Evolutionary conservation across 2,888 invertebrate genomes (phyloP).

Genomic region (Merodon equestris): DNA sequence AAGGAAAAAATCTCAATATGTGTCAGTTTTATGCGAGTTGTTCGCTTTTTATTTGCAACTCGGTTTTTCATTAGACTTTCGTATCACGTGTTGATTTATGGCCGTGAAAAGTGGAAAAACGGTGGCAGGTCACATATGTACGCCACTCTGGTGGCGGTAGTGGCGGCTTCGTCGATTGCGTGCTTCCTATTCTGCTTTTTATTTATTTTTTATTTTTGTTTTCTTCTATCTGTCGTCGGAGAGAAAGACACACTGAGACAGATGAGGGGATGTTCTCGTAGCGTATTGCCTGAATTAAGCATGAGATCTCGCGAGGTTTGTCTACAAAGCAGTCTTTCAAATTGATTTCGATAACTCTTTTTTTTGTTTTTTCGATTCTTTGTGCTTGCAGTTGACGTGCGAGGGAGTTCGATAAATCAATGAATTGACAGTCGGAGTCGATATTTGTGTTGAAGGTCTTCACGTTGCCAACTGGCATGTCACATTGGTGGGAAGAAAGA

Average conservation of each 20-base stretch:
- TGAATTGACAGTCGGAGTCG: conserved; percentile 48
- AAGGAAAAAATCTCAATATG: conserved; percentile 61
- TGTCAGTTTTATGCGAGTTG: conserved; percentile 63
- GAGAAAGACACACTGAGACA: not conserved
- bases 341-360: conserved; percentile 16
- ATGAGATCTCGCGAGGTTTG: conserved; percentile 48
- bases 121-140: conserved; percentile 61
- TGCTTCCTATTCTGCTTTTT: conserved; percentile 13
- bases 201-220: not conserved
- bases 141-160: not conserved
- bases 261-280: conserved; percentile 4
- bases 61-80: conserved; percentile 67
- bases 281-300: conserved; percentile 55
- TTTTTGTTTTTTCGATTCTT: not conserved
- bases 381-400: conserved; percentile 16
- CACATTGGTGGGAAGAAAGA: conserved; percentile 27
- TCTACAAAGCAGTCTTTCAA: conserved; percentile 49
- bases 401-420: conserved; percentile 58
- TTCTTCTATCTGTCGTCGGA: not conserved
- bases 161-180: conserved; percentile 12
- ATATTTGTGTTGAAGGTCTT: conserved; percentile 15
- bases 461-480: conserved; percentile 20
- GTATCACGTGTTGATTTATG: conserved; percentile 68
- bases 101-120: conserved; percentile 65
- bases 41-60: conserved; percentile 63